Conservation (phyloP, 2,888 invertebrate species). For the Oligia latruncula region DNA sequence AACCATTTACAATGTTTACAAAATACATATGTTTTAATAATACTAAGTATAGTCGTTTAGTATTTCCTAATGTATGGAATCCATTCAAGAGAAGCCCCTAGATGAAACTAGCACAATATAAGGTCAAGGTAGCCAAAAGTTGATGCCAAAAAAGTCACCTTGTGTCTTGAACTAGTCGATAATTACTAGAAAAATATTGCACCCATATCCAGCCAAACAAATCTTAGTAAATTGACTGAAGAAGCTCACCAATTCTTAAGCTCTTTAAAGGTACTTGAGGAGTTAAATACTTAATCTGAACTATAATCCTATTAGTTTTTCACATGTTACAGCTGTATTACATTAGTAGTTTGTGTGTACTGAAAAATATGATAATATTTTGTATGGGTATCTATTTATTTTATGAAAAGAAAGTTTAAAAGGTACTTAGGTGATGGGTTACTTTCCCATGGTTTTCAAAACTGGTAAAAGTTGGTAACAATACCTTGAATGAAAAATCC, state of each 20-base stretch:
- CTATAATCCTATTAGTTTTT: constrained; percentile 50
- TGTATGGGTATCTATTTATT: neutral
- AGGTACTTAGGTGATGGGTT: neutral
- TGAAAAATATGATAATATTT: constrained; percentile 26
- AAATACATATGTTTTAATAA: neutral
- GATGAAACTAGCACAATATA: constrained; percentile 33
- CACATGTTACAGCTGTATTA: constrained; percentile 24
- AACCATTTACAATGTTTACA: constrained; percentile 10
- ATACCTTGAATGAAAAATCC: neutral
- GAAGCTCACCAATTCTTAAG: constrained; percentile 62
- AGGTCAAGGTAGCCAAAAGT: constrained; percentile 42
- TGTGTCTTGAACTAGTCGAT: constrained; percentile 14
- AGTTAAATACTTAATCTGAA: constrained; percentile 60
- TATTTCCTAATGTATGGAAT: neutral
- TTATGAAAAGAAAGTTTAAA: neutral
- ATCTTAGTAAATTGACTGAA: constrained; percentile 30
- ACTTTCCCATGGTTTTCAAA: neutral
- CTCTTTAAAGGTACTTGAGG: constrained; percentile 49
- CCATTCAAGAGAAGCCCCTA: neutral
- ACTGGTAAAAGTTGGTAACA: neutral
- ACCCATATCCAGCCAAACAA: constrained; percentile 25
- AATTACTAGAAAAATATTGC: constrained; percentile 17
- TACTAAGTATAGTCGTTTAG: no score
- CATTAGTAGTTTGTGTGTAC: constrained; percentile 4
- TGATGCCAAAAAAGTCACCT: constrained; percentile 39